A percentile compares a stretch with the other conserved stretches of the same genome.
Evolutionary conservation across 2,113 vertebrate species (phyloP).

Genomic region (Pseudolaguvia tuberculata): DNA sequence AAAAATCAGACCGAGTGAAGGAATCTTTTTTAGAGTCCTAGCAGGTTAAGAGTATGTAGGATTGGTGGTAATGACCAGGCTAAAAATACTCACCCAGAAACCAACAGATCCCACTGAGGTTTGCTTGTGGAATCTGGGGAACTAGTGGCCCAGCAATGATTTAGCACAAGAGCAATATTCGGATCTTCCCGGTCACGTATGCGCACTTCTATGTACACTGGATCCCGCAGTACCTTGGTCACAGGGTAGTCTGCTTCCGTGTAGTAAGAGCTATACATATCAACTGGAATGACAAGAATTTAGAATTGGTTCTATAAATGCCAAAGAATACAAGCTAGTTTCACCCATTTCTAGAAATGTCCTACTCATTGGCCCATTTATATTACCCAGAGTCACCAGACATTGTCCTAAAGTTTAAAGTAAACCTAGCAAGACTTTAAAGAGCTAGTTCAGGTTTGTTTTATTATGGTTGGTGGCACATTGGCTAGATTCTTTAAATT

Average conservation of each 20-base stretch:
- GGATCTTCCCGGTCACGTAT: constrained; percentile 59
- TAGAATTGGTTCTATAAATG: neutral
- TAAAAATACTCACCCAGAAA: constrained; percentile 56
- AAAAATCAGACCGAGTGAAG: neutral
- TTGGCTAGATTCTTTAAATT: neutral
- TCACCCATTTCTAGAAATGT: neutral
- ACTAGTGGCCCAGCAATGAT: constrained; percentile 66
- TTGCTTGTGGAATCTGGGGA: constrained; percentile 44
- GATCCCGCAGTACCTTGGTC: constrained; percentile 59
- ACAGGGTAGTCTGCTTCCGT: constrained; percentile 60
- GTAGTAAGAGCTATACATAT: constrained; percentile 63
- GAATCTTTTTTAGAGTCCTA: neutral
- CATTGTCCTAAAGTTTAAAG: too few species aligned
- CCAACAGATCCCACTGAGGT: constrained; percentile 67
- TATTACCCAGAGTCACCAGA: too few species aligned
- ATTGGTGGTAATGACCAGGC: neutral
- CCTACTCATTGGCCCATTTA: neutral
- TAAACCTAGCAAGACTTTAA: too few species aligned
- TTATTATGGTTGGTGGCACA: too few species aligned
- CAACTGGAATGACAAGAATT: constrained; percentile 46
- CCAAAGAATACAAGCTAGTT: neutral
- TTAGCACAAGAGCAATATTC: constrained; percentile 59
- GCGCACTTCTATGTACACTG: constrained; percentile 60
- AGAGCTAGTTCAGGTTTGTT: too few species aligned
- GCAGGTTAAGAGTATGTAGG: neutral